phyloP scores from a whole-genome alignment of 2,888 invertebrate species.

The Theristus sp. region DNA sequence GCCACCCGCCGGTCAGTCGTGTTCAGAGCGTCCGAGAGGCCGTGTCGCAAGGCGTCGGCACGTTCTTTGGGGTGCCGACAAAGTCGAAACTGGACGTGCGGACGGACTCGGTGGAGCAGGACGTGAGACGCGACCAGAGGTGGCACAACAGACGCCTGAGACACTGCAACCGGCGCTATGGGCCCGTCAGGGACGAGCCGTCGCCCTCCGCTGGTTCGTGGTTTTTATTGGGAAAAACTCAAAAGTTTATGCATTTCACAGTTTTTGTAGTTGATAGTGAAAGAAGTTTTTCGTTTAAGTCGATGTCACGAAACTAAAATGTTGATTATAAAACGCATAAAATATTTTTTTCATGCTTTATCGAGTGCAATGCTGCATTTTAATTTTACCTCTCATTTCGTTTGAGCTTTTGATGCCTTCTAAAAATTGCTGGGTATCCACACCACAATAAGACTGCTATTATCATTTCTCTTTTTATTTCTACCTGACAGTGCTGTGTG shows the following conservation, averaged over 20 bases:
- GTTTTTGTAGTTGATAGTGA: not conserved
- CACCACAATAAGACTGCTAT: too few species aligned
- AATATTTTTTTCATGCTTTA: too few species aligned
- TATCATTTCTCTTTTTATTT: too few species aligned
- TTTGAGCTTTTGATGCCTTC: too few species aligned
- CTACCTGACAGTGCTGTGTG: too few species aligned
- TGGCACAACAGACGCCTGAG: not conserved
- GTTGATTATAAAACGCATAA: too few species aligned
- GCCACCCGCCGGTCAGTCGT: not conserved
- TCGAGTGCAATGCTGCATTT: too few species aligned
- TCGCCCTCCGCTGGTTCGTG: too few species aligned
- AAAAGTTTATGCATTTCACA: not conserved
- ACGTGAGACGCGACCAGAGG: not conserved
- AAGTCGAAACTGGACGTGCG: not conserved
- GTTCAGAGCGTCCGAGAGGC: not conserved
- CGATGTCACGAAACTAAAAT: not conserved
- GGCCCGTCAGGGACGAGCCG: not conserved
- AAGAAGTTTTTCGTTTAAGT: not conserved
- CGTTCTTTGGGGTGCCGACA: conserved; percentile 1
- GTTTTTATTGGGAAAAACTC: too few species aligned
- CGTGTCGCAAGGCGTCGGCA: not conserved
- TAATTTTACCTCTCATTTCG: too few species aligned
- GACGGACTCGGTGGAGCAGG: not conserved
- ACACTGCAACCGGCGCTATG: not conserved
- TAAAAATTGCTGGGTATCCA: too few species aligned